Evolutionary conservation across 2,113 vertebrate genomes (phyloP).

Genomic region (Excalfactoria chinensis): DNA sequence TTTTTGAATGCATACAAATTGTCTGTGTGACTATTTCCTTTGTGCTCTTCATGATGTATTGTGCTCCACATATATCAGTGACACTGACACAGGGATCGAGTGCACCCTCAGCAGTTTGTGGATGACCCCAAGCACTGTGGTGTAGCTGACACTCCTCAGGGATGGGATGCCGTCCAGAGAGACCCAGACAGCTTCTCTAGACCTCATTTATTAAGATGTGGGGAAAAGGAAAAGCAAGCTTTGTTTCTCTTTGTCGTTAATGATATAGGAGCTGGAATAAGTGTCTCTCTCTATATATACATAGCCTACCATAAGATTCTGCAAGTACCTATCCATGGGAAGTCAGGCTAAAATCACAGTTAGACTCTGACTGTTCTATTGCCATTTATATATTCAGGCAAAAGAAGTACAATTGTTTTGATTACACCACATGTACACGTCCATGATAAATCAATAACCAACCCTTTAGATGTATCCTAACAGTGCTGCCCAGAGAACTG

Average conservation of each 20-base stretch:
- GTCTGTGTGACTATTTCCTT: neutral
- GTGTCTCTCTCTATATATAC: no score
- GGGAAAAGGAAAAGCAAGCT: neutral
- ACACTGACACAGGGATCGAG: no score
- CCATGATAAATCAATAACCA: neutral
- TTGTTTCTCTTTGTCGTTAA: neutral
- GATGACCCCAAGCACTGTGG: no score
- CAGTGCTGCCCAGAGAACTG: no score
- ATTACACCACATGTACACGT: neutral
- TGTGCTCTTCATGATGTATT: neutral
- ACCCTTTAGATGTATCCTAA: neutral
- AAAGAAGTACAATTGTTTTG: neutral
- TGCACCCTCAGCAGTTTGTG: no score
- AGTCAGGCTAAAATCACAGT: neutral
- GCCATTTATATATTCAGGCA: neutral
- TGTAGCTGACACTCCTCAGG: no score
- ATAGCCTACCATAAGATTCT: neutral
- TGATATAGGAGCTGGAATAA: neutral
- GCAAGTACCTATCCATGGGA: neutral
- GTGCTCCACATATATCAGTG: neutral
- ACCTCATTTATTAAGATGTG: neutral
- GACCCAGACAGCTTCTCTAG: neutral
- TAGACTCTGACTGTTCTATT: neutral
- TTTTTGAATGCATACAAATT: neutral
- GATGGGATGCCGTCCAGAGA: no score